Conservation (phyloP, 2,113 vertebrate genomes). For the Grantiella picta region DNA sequence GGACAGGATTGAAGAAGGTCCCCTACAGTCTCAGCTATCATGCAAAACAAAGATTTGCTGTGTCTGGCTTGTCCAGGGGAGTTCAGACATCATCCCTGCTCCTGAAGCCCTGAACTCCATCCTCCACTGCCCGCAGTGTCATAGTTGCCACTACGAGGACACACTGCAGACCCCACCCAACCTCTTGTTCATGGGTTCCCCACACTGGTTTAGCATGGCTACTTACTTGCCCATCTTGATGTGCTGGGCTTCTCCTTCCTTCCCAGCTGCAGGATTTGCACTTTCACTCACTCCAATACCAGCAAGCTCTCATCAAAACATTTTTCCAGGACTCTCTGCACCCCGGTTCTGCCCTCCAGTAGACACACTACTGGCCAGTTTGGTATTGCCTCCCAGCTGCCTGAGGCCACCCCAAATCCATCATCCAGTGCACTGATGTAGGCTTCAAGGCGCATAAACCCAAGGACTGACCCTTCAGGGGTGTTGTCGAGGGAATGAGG, state of each 20-base stretch:
- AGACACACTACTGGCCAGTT: not conserved
- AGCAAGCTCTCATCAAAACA: not conserved
- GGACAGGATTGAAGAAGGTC: not conserved
- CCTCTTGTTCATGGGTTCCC: not conserved
- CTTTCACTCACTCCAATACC: not conserved
- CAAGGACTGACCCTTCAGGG: not conserved
- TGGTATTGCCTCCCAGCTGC: not conserved
- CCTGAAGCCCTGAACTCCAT: not conserved
- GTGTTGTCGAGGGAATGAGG: fast-evolving
- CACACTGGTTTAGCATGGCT: not conserved
- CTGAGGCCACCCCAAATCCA: not conserved
- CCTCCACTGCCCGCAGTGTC: too few relatives aligned
- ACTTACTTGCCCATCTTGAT: not conserved
- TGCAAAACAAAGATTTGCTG: not conserved
- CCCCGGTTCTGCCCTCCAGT: not conserved
- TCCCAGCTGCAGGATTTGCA: not conserved
- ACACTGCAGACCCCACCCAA: not conserved
- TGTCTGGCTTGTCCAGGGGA: not conserved
- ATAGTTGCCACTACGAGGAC: not conserved
- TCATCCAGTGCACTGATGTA: not conserved
- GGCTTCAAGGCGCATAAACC: not conserved
- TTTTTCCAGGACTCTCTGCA: not conserved
- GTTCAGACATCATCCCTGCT: fast-evolving
- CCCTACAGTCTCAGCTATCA: not conserved
- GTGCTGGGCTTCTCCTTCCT: not conserved